Evolutionary conservation across 2,888 invertebrate genomes (phyloP).

Genomic region (Amphipyra tragopoginis): DNA sequence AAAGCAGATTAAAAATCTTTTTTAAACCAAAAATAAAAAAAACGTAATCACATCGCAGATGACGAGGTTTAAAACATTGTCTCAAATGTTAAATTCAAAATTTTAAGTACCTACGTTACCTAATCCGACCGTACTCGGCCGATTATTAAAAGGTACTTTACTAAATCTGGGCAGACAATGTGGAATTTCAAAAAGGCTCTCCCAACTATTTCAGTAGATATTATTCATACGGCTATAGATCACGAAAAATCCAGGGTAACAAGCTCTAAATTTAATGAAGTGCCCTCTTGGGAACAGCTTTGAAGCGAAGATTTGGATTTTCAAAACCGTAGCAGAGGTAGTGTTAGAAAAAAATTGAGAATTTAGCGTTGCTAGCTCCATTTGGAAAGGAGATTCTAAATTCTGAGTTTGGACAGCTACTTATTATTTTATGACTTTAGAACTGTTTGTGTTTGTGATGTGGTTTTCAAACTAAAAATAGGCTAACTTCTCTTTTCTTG

Average conservation of each 20-base stretch:
- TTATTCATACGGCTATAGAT: constrained; percentile 55
- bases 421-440: background rate
- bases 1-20: no score
- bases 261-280: constrained; percentile 52
- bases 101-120: constrained; percentile 6
- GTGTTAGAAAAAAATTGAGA: constrained; percentile 14
- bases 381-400: background rate
- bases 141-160: constrained; percentile 31
- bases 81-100: constrained; percentile 8
- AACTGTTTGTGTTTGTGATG: no score
- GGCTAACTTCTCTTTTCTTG: no score
- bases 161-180: constrained; percentile 33
- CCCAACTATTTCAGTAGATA: constrained; percentile 27
- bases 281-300: constrained; percentile 36
- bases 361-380: background rate
- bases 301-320: constrained; percentile 19
- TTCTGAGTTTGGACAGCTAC: no score
- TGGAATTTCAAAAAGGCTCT: constrained; percentile 28
- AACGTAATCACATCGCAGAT: no score
- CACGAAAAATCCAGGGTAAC: constrained; percentile 54
- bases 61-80: no score
- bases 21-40: no score
- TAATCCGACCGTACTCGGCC: constrained; percentile 13
- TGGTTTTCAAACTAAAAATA: no score
- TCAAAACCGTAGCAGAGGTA: constrained; percentile 1